Conservation (phyloP, 64 coral and sea anemone genomes). For the Pocillopora damicornis region DNA sequence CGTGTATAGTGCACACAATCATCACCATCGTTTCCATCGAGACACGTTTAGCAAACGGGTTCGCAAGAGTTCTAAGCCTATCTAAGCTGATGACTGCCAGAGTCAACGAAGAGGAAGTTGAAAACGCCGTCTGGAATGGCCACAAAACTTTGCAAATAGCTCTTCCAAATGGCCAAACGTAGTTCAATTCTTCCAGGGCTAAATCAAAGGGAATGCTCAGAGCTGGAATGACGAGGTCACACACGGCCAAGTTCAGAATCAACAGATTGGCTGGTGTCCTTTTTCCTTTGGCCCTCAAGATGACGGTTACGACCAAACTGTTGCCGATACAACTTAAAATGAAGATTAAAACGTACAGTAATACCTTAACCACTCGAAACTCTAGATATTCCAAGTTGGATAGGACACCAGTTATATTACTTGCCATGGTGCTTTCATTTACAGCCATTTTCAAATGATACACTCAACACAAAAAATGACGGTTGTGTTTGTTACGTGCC, state of each 20-base stretch:
- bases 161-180: constrained; percentile 41
- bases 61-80: constrained; percentile 30
- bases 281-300: constrained; percentile 40
- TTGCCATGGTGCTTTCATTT: not conserved
- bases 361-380: constrained; percentile 27
- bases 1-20: not conserved
- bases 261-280: constrained; percentile 41
- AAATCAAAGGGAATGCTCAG: constrained; percentile 68
- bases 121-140: constrained; percentile 46
- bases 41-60: constrained; percentile 29
- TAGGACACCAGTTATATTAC: not conserved
- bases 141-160: constrained; percentile 61
- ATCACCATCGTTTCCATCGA: constrained; percentile 7
- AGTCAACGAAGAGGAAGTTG: constrained; percentile 45
- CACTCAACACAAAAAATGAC: not conserved
- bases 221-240: constrained; percentile 48
- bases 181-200: constrained; percentile 44
- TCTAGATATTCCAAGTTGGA: not conserved
- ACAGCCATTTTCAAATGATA: not conserved
- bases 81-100: constrained; percentile 54
- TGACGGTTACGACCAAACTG: constrained; percentile 42
- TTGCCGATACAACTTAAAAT: constrained; percentile 52
- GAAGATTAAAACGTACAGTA: constrained; percentile 50
- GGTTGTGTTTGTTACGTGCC: not conserved
- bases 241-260: constrained; percentile 55